Base-by-base conservation (phyloP, 2,113 vertebrate genomes). In the Vicugna pacos region DNA sequence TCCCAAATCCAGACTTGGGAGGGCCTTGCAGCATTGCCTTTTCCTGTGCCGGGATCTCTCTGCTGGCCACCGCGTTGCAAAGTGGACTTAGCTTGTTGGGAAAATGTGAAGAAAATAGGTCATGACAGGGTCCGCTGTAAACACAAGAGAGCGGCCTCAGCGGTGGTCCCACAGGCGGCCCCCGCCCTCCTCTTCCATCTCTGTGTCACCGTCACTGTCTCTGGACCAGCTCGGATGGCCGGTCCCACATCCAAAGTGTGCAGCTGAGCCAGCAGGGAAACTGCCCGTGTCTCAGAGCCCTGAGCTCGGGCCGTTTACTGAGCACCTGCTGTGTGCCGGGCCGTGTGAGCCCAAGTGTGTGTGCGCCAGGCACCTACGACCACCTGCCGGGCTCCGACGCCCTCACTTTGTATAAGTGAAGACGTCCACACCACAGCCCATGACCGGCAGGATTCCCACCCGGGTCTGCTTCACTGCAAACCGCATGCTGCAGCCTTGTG, bases 361-460 rank as follows among this genome's bases (percentile, higher is more conserved):
- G 38, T 4, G 38, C 28, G 4, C 14, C 28, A 58, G 3, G 32
- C 50, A 28, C 1, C 64, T 54, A 10, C 60, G 11, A 6, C 11
- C 20, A 28, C 35, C 32, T 26, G 1, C 15, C 13, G 4, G 10
- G 58, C 14, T 12, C 1, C 15, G n/a, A n/a, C 32, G 32, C 11
- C 8, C 56, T 70, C 2, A 2, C 54, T 3, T 5, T 19, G 42
- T 2, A 5, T 2, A 6, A 11, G 1, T 15, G 35, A 2, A 8
- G 65, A 64, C 35, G 13, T 20, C 0, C 0, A 16, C 1, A 8
- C 17, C 46, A 58, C 17, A 8, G 46, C 26, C 56, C 6, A 0
- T 6, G 24, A 10, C 12, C 12, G 20, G 10, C 0, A 7, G 19
- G 38, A 22, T 4, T 54, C 6, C 28, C 32, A 17, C 56, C 52